These are phyloP conservation scores for Parazoanthus atlanticus DNA, from an alignment of 92 coral and sea anemone species.

Conservation along the genomic window DNA sequence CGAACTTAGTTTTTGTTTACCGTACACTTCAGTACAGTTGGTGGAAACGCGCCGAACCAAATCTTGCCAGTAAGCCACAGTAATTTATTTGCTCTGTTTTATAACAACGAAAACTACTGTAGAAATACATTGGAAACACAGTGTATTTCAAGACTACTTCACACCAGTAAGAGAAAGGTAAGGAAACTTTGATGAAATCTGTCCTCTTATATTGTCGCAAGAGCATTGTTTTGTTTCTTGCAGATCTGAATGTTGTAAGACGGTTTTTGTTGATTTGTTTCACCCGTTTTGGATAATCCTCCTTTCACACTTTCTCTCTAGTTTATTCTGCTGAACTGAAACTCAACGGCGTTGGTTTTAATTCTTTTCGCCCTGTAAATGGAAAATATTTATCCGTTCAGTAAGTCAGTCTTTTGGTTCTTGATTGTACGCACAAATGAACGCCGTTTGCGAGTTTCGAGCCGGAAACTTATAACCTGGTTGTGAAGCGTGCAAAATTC, in stretches of 20 bases:
- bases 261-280: background rate
- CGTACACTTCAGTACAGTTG: conserved; percentile 14
- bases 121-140: conserved; percentile 1
- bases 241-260: background rate
- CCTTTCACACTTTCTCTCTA: background rate
- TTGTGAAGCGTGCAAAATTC: conserved; percentile 6
- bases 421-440: background rate
- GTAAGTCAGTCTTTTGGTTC: background rate
- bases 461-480: conserved; percentile 24
- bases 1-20: conserved; percentile 1
- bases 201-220: background rate
- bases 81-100: background rate
- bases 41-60: conserved; percentile 18
- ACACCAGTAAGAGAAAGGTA: conserved; percentile 26
- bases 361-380: background rate
- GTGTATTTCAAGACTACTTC: conserved; percentile 4
- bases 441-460: conserved; percentile 2
- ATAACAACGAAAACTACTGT: background rate
- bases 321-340: conserved; percentile 13
- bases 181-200: background rate
- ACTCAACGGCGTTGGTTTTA: background rate
- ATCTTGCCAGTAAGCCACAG: background rate
- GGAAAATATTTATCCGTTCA: background rate
- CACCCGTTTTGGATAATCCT: background rate
- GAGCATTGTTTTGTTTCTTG: background rate